A percentile compares a stretch with the other conserved stretches of the same genome.
Evolutionary conservation across 2,888 invertebrate species (phyloP).

Genomic region (Oscheius onirici): DNA sequence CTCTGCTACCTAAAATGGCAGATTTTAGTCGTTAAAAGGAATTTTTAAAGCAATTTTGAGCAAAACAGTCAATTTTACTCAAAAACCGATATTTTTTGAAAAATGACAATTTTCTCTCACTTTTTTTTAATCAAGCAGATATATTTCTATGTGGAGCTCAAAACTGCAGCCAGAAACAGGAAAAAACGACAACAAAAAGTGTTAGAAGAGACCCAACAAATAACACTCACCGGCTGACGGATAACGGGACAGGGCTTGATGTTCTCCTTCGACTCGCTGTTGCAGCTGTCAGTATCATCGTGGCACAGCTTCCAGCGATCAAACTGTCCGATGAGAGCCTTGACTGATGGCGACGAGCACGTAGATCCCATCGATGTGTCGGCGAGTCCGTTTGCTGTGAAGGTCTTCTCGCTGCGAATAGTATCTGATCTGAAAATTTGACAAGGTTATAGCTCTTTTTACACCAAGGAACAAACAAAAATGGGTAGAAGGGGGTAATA

Average conservation of each 20-base stretch:
- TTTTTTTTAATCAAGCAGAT: too few species aligned
- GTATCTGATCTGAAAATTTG: too few species aligned
- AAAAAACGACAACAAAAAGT: too few species aligned
- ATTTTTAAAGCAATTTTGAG: not conserved
- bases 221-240: conserved; percentile 15
- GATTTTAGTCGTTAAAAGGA: not conserved
- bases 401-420: too few species aligned
- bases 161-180: too few species aligned
- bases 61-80: not conserved
- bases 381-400: not conserved
- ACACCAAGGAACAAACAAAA: too few species aligned
- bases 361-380: conserved; percentile 13
- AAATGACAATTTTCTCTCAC: too few species aligned
- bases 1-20: not conserved
- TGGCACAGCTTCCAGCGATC: conserved; percentile 11
- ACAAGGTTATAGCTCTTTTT: too few species aligned
- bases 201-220: too few species aligned
- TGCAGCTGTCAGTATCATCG: not conserved
- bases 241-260: not conserved
- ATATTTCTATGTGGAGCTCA: too few species aligned
- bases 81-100: too few species aligned
- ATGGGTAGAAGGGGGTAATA: too few species aligned
- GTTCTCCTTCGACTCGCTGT: conserved; percentile 1
- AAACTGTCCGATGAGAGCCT: conserved; percentile 22
- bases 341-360: conserved; percentile 15